A percentile compares a stretch with the other conserved stretches of the same genome.
These are phyloP conservation scores for Grantiella picta DNA, from an alignment of 2,113 vertebrate genomes.

Conservation along the genomic window DNA sequence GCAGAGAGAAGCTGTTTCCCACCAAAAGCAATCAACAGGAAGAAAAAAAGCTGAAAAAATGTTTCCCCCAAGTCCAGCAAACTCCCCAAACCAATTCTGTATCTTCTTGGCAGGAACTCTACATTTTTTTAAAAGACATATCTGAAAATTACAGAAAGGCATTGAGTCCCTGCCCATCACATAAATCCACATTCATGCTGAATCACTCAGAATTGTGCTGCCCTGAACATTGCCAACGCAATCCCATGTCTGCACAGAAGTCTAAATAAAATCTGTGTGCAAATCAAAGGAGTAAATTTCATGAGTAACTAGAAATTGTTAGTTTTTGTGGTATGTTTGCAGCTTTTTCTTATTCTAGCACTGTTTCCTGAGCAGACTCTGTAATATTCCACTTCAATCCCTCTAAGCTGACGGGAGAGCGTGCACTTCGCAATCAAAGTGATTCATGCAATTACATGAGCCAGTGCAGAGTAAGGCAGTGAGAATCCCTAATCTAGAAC, in stretches of 20 bases:
- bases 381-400: constrained; percentile 22
- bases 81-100: neutral
- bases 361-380: neutral
- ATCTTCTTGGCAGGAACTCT: constrained; percentile 3
- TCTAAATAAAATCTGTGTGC: neutral
- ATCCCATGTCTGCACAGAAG: neutral
- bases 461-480: neutral
- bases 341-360: neutral
- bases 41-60: neutral
- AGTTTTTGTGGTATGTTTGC: neutral
- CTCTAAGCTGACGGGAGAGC: neutral
- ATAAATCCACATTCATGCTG: neutral
- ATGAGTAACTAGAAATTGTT: neutral
- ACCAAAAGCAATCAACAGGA: neutral
- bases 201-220: neutral
- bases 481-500: constrained; percentile 40
- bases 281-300: neutral
- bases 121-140: neutral
- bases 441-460: constrained; percentile 36
- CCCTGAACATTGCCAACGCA: neutral
- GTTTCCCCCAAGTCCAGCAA: neutral
- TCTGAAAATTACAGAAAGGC: constrained; percentile 38
- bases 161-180: neutral
- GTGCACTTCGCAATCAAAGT: neutral
- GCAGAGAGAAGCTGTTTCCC: neutral